Percentiles rank a stretch among this genome's conserved stretches.
phyloP scores from a whole-genome alignment of 2,113 vertebrate genomes.

The Chitala chitala region DNA sequence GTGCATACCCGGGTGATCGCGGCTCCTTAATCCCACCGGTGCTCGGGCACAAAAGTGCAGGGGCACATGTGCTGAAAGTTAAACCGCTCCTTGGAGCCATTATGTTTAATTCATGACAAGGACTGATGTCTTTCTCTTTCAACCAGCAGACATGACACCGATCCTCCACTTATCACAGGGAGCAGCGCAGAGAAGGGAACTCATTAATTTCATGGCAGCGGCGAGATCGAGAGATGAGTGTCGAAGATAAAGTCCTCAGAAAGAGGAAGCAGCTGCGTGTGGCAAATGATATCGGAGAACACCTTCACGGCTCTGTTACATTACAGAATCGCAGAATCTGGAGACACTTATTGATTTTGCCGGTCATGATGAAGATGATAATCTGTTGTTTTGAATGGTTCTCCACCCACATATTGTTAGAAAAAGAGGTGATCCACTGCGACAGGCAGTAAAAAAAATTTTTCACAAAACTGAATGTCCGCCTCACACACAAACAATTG shows the following conservation, averaged over 20 bases:
- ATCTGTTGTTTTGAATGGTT: background rate
- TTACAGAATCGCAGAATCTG: conserved; percentile 15
- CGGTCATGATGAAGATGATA: background rate
- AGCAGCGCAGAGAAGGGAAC: conserved; percentile 19
- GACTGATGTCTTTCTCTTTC: conserved; percentile 11
- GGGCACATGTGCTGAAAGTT: background rate
- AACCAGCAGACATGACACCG: background rate
- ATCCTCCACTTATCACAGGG: conserved; percentile 5
- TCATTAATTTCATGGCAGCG: conserved; percentile 24
- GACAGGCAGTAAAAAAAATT: background rate
- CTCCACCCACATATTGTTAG: background rate
- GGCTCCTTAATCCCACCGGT: background rate
- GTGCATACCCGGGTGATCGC: background rate
- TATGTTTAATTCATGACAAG: background rate
- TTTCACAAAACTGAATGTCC: background rate
- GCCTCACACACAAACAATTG: background rate
- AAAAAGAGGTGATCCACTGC: background rate
- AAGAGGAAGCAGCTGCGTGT: conserved; percentile 11
- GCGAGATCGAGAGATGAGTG: conserved; percentile 32
- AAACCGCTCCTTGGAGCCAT: background rate
- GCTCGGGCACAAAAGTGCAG: background rate
- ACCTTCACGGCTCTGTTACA: conserved; percentile 28
- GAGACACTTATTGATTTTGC: background rate
- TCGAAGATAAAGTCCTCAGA: conserved; percentile 31
- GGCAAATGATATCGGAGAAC: background rate